Evolutionary conservation across 1,140 invertebrate genomes (phyloP).

Genomic region (Musca vetustissima): DNA sequence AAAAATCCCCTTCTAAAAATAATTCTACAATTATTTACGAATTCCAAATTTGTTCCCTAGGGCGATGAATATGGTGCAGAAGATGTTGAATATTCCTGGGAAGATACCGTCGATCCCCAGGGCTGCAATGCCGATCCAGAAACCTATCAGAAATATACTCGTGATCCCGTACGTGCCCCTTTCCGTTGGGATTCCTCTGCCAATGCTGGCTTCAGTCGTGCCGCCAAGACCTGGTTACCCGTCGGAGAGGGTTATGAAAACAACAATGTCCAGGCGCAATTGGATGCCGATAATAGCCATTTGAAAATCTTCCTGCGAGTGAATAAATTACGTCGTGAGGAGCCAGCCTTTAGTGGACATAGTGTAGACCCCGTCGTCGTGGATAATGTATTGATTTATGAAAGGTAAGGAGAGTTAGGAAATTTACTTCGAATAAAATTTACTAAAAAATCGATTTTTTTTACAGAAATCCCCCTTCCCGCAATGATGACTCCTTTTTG

Average conservation of each 20-base stretch:
- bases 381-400: slow-evolving; percentile 33
- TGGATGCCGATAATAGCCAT: slow-evolving; percentile 28
- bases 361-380: slow-evolving; percentile 5
- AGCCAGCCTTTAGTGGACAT: slow-evolving; percentile 30
- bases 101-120: slow-evolving; percentile 50
- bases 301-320: slow-evolving; percentile 33
- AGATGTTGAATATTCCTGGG: slow-evolving; percentile 59
- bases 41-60: slow-evolving; percentile 41
- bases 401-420: slow-evolving; percentile 42
- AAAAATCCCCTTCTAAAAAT: not conserved
- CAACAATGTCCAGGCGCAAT: slow-evolving; percentile 57
- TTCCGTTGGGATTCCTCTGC: slow-evolving; percentile 64
- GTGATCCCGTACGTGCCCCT: slow-evolving; percentile 64
- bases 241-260: slow-evolving; percentile 59
- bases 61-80: slow-evolving; percentile 80
- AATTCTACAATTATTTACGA: not conserved
- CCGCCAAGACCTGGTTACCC: slow-evolving; percentile 67
- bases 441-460: not conserved
- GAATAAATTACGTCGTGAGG: slow-evolving; percentile 19
- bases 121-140: slow-evolving; percentile 28
- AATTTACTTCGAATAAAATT: not conserved
- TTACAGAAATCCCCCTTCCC: not conserved
- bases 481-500: slow-evolving; percentile 7
- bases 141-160: slow-evolving; percentile 34
- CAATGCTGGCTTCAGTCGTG: slow-evolving; percentile 63